phyloP scores from a whole-genome alignment of 2,797 vertebrate species.

The Garrulus glandarius region DNA sequence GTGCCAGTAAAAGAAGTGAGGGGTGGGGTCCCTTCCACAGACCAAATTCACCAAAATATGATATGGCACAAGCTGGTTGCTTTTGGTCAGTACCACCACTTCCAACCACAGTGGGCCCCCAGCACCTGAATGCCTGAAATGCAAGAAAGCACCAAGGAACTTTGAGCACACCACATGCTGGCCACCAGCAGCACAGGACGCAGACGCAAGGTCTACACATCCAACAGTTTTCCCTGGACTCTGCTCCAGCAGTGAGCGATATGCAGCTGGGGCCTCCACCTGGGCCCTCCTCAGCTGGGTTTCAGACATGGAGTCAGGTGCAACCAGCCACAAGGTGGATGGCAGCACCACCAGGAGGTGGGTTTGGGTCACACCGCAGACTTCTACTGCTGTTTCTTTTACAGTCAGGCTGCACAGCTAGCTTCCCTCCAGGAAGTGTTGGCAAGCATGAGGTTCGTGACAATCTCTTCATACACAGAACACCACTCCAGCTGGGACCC shows the following conservation, averaged over 20 bases:
- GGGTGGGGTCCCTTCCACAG: not conserved
- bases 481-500: not conserved
- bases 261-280: accelerated
- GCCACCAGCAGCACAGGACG: not conserved
- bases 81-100: not conserved
- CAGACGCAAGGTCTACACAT: too few species aligned
- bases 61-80: too few species aligned
- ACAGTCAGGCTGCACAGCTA: accelerated
- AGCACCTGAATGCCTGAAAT: not conserved
- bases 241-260: not conserved
- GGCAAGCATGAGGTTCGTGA: not conserved
- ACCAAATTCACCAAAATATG: not conserved
- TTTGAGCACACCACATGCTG: accelerated
- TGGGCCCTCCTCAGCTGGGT: too few species aligned
- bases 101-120: not conserved
- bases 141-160: not conserved
- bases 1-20: not conserved
- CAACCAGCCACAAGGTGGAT: not conserved
- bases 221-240: accelerated
- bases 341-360: not conserved
- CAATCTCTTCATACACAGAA: not conserved
- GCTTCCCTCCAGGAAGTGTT: not conserved
- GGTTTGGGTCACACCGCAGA: not conserved
- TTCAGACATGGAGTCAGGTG: too few species aligned
- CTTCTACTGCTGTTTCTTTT: not conserved